Percentiles rank a stretch among this genome's conserved stretches.
Conservation (phyloP, 2,113 vertebrate species). For the Misgurnus mizolepis region DNA sequence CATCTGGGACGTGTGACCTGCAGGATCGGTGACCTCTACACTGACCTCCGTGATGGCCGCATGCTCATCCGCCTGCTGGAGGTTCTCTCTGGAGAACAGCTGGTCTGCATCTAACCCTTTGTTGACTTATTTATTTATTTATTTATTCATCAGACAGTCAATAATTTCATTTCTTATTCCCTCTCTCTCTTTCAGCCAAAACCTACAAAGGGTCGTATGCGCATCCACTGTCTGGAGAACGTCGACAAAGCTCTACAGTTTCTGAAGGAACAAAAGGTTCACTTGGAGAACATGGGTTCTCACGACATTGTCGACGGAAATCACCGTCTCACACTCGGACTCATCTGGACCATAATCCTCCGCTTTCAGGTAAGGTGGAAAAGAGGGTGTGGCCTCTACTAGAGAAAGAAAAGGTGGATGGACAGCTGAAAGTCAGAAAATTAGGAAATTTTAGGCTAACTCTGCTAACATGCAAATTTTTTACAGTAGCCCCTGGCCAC, state of each 20-base stretch:
- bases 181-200: slow-evolving; percentile 75
- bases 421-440: too few relatives aligned
- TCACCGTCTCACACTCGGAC: slow-evolving; percentile 89
- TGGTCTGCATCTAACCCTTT: slow-evolving; percentile 76
- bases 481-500: too few relatives aligned
- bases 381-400: background rate
- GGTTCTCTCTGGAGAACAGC: slow-evolving; percentile 89
- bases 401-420: background rate
- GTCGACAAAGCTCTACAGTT: slow-evolving; percentile 94
- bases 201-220: slow-evolving; percentile 92
- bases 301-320: slow-evolving; percentile 94
- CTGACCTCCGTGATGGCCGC: slow-evolving; percentile 88
- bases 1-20: slow-evolving; percentile 88
- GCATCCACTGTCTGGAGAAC: slow-evolving; percentile 93
- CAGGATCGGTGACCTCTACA: slow-evolving; percentile 90
- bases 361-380: slow-evolving; percentile 84
- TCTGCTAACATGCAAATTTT: too few relatives aligned
- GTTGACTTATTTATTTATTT: slow-evolving; percentile 1
- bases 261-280: slow-evolving; percentile 92
- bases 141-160: background rate
- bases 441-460: too few relatives aligned
- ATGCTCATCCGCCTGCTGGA: slow-evolving; percentile 90
- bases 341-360: slow-evolving; percentile 95
- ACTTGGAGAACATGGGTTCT: slow-evolving; percentile 93
- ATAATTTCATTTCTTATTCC: background rate